phyloP scores from a whole-genome alignment of 1,140 invertebrate species.

The Achatina immaculata region DNA sequence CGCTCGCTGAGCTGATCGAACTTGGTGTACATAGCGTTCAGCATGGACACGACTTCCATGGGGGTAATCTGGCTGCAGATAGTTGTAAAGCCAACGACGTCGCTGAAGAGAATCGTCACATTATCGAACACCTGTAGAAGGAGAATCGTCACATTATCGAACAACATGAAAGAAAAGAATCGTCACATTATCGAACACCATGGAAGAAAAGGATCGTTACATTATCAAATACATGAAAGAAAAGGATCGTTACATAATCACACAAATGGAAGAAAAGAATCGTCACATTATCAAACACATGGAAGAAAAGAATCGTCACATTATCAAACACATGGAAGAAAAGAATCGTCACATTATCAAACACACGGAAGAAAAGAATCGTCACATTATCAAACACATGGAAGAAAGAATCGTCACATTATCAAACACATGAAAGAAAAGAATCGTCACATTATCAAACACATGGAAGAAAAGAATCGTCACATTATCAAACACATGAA shows the following conservation, averaged over 20 bases:
- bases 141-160: not conserved
- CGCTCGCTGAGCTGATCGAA: conserved; percentile 85
- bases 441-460: no score
- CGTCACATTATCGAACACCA: conserved; percentile 85
- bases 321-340: conserved; percentile 88
- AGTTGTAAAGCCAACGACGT: conserved; percentile 96
- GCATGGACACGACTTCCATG: conserved; percentile 96
- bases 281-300: conserved; percentile 86
- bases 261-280: not conserved
- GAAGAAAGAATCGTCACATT: no score
- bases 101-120: conserved; percentile 95
- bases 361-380: not conserved
- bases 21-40: conserved; percentile 79
- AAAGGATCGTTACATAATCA: not conserved
- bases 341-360: not conserved
- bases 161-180: not conserved
- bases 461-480: no score
- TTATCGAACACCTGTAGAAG: conserved; percentile 88
- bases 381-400: no score
- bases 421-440: no score
- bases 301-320: conserved; percentile 95
- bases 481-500: no score
- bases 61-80: conserved; percentile 95
- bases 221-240: conserved; percentile 88
- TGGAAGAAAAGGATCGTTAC: conserved; percentile 97